Evolutionary conservation across 2,113 vertebrate species (phyloP), one percentile per base, ranked within the genome.

Genomic region (Tyrannus savana): DNA sequence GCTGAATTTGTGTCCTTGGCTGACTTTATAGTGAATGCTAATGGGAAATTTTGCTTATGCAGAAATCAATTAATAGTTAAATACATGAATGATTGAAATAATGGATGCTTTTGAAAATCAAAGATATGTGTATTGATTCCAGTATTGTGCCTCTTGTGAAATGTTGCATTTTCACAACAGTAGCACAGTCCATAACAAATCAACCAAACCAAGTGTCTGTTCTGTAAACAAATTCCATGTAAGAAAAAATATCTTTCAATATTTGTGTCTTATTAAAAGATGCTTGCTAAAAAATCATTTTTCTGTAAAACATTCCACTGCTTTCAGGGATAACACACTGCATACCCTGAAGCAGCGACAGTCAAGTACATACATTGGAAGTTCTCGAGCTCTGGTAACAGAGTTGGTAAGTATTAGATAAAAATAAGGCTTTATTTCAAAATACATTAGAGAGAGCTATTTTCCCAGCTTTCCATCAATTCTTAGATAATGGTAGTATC

Each of bases 291-390:
- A 76, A 9, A 23, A 1, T 18, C 1, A 3, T 69, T 90, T 74
- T 73, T 68, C 75, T 94, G 19, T 68, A 71, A 87, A 93, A 35
- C 14, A 19, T 96, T 91, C 69, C 71, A n/a, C 88, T 71, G 56
- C 18, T 96, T 95, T 74, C 78, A 99, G 99, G 99, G 99, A 99
- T 97, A 99, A 99, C 97, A 99, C 99, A 3, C 97, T 99, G 6
- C 99, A 99, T 47, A 94, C 95, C 5, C 96, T 99, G 95, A 99
- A 99, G 96, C 98, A 98, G 86, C 98, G 98, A 53, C 98, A 98
- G 59, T 96, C 97, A 12, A 94, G 96, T 63, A 97, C 98, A 1
- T 97, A 98, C 6, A 33, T 96, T 12, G 97, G 98, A 79, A 98
- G 98, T 95, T 97, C 95, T 49, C 98, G 99, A 16, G 98, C 99